Conservation (phyloP, 2,888 invertebrate species). For the Cataglyphis rosenhaueri region DNA sequence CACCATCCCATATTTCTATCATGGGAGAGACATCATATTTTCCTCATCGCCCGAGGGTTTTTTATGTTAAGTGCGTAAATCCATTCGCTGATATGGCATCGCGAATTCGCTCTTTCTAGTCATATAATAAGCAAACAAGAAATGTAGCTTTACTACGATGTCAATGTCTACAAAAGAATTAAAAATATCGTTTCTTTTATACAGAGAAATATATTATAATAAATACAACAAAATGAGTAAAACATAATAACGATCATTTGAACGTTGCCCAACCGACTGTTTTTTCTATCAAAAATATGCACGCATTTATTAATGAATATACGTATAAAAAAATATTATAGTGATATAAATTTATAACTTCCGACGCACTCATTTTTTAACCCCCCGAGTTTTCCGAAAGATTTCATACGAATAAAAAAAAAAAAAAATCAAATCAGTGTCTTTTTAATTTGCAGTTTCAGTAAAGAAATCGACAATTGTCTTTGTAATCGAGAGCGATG, state of each 20-base stretch:
- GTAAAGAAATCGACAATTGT: background rate
- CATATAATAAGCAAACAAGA: slow-evolving; percentile 22
- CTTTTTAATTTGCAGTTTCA: slow-evolving; percentile 5
- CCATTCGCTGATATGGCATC: slow-evolving; percentile 36
- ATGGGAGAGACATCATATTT: background rate
- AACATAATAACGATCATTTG: background rate
- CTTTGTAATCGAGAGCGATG: slow-evolving; percentile 15
- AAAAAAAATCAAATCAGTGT: background rate
- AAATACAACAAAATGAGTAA: background rate
- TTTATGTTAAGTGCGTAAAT: slow-evolving; percentile 58
- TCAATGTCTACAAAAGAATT: background rate
- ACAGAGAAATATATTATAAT: background rate
- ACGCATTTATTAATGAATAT: background rate
- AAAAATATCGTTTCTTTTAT: background rate
- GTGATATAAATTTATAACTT: background rate
- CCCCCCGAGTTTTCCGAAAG: background rate
- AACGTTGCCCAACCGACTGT: background rate
- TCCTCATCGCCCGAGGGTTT: slow-evolving; percentile 23
- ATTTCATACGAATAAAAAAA: background rate
- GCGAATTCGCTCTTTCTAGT: slow-evolving; percentile 24
- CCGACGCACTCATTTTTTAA: background rate
- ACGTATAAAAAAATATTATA: background rate
- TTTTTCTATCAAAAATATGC: background rate
- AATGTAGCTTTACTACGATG: slow-evolving; percentile 10
- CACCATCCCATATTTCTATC: background rate